Conservation (phyloP, 2,797 vertebrate species). For the Pelodytes ibericus region DNA sequence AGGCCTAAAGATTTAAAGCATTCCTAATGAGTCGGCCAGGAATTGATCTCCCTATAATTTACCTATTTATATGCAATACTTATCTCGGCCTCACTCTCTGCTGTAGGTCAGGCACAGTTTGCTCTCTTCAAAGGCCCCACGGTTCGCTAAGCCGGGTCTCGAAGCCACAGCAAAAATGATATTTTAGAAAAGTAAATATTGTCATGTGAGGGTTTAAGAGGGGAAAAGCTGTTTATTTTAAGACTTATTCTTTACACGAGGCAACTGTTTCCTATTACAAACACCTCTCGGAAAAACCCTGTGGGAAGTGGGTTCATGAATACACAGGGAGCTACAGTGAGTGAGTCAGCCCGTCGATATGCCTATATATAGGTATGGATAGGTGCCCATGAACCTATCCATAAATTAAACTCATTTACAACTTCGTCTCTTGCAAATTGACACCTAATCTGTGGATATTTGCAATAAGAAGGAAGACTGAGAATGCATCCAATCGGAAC, state of each 20-base stretch:
- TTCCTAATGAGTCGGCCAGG: slow-evolving; percentile 94
- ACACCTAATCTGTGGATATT: too few species aligned
- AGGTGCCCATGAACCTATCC: not conserved
- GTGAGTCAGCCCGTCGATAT: not conserved
- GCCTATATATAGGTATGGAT: not conserved
- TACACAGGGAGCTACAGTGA: slow-evolving; percentile 12
- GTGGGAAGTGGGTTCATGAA: slow-evolving; percentile 22
- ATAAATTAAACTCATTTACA: too few species aligned
- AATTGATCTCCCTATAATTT: slow-evolving; percentile 99
- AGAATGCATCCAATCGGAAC: too few species aligned
- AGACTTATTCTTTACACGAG: slow-evolving; percentile 76
- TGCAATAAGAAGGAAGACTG: too few species aligned
- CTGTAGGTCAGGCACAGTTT: slow-evolving; percentile 84
- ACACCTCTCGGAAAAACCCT: slow-evolving; percentile 64
- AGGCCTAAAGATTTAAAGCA: slow-evolving; percentile 85
- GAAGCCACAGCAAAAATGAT: slow-evolving; percentile 94
- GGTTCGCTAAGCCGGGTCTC: slow-evolving; percentile 86
- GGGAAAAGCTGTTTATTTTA: slow-evolving; percentile 86
- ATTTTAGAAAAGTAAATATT: slow-evolving; percentile 99
- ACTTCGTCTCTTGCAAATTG: too few species aligned
- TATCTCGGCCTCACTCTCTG: slow-evolving; percentile 77
- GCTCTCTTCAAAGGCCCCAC: slow-evolving; percentile 81
- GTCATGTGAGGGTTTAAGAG: slow-evolving; percentile 85
- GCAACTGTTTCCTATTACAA: slow-evolving; percentile 72
- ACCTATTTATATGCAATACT: slow-evolving; percentile 98